A percentile compares a stretch with the other conserved stretches of the same genome.
Conservation (phyloP, 2,797 vertebrate species). For the Spheniscus humboldti region DNA sequence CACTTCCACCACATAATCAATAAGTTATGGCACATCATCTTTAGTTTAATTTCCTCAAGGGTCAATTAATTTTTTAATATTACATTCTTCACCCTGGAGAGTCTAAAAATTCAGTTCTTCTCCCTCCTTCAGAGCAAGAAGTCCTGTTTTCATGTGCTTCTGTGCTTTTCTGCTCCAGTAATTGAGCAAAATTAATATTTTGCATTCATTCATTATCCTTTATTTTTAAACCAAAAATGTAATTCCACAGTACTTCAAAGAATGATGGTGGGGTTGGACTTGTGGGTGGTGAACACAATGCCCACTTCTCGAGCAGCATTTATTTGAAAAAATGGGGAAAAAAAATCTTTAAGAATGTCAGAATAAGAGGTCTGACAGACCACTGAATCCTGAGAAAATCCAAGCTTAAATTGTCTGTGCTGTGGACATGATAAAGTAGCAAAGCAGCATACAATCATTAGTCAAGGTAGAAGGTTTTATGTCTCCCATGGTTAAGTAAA, state of each 20-base stretch:
- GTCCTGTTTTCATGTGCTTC: not conserved
- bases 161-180: not conserved
- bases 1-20: not conserved
- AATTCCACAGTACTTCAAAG: not conserved
- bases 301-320: not conserved
- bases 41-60: not conserved
- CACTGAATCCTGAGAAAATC: not conserved
- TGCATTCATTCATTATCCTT: accelerated
- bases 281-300: not conserved
- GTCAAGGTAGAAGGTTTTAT: not conserved
- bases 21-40: not conserved
- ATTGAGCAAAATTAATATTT: not conserved
- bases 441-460: not conserved
- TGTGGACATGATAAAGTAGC: not conserved
- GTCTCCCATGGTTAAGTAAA: not conserved
- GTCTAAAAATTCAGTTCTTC: not conserved
- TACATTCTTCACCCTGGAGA: not conserved
- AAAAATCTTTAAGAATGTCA: not conserved
- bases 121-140: not conserved
- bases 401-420: not conserved
- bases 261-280: not conserved
- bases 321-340: accelerated
- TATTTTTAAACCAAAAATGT: not conserved
- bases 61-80: not conserved
- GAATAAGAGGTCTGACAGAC: not conserved